A percentile compares a stretch with the other conserved stretches of the same genome.
These are phyloP conservation scores for Phrynosoma platyrhinos DNA, from an alignment of 2,113 vertebrate species.

Conservation along the genomic window DNA sequence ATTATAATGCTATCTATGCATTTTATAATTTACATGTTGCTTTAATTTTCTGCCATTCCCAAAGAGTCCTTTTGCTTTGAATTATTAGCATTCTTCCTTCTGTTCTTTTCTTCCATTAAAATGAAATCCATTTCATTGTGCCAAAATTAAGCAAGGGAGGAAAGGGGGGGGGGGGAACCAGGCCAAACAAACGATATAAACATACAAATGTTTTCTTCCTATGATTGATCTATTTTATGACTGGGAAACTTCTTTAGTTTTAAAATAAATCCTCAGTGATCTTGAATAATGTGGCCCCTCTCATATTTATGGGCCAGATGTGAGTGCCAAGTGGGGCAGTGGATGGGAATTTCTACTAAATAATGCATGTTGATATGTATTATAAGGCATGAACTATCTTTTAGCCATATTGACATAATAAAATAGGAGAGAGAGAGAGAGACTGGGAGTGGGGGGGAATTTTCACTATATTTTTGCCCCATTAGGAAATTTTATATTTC, in stretches of 20 bases:
- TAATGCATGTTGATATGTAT: not conserved
- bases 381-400: not conserved
- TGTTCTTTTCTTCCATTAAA: not conserved
- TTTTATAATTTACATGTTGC: not conserved
- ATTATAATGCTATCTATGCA: constrained; percentile 14
- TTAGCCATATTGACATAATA: not conserved
- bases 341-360: not conserved
- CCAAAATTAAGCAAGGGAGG: not conserved
- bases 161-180: too few relatives aligned
- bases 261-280: not conserved
- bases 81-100: constrained; percentile 35
- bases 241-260: not conserved
- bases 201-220: constrained; percentile 26
- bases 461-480: too few relatives aligned
- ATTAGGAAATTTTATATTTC: too few relatives aligned
- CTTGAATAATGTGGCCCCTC: not conserved
- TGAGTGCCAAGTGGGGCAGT: too few relatives aligned
- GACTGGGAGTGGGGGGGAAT: not conserved
- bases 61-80: not conserved
- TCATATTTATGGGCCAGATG: too few relatives aligned
- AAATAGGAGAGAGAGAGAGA: not conserved
- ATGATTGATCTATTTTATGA: not conserved
- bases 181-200: not conserved
- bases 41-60: not conserved
- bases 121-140: not conserved